Base-by-base conservation (phyloP, 2,888 invertebrate species). In the Cephus rjabovi region DNA sequence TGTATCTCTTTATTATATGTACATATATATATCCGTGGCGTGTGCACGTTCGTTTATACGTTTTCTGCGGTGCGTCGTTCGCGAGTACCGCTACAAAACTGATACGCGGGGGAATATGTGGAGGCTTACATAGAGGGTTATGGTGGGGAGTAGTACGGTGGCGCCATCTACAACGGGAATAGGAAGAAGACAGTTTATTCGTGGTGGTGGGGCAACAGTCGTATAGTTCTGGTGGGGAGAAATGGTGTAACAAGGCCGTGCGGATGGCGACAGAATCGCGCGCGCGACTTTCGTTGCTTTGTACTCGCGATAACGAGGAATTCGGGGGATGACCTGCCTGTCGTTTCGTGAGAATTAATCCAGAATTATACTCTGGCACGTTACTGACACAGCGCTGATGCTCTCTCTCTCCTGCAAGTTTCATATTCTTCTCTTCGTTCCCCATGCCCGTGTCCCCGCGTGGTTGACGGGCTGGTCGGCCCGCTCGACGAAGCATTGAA, bases 11-110 rank as follows among this genome's bases (percentile, higher is more conserved):
- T 56, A 9, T 56, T 56, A 40, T 40, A 40, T 40, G 40, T 40
- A 40, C 40, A 73, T 69, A 35, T 70, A 74, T 75, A 34, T 73
- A 68, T 77, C 33, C 68, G n/a, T 35, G 73, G 75, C 76, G 34
- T 82, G 75, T 80, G 74, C 74, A 71, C 70, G 73, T 74, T n/a
- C 73, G 79, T 68, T 12, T 77, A 40, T 80, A 77, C 82, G 80
- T 73, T 33, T 33, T 71, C 68, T 76, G 35, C 69, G 30, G 34
- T 33, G 15, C 35, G 77, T 86, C 87, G 85, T 87, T 87, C 88
- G 87, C 90, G 90, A 89, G 83, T 89, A 87, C 85, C 89, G 89
- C 89, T 89, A 89, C 90, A 88, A 89, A 89, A 91, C 91, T 91
- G 88, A 87, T 88, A 85, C 84, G 88, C 88, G 87, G 87, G 86